Conservation (phyloP, 1,140 invertebrate species). For the Trialeurodes vaporariorum region DNA sequence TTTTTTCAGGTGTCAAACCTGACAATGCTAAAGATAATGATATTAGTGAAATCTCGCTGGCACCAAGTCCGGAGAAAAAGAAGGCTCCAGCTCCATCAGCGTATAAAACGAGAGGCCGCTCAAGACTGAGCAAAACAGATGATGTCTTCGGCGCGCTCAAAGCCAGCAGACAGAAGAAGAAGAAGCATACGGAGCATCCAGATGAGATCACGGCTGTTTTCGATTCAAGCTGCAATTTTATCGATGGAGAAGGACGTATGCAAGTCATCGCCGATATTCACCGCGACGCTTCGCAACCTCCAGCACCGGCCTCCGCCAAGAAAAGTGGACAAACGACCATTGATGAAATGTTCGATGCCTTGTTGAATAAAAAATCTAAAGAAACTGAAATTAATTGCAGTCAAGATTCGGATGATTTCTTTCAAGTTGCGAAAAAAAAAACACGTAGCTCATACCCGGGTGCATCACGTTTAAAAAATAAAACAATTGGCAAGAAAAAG, state of each 20-base stretch:
- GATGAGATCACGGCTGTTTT: neutral
- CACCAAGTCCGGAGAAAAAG: neutral
- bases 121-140: neutral
- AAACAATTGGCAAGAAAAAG: neutral
- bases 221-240: neutral
- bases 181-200: neutral
- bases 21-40: neutral
- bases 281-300: neutral
- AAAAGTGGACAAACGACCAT: neutral
- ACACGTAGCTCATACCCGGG: neutral
- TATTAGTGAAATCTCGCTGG: neutral
- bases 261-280: neutral
- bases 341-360: neutral
- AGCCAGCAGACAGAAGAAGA: neutral
- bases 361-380: neutral
- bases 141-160: neutral
- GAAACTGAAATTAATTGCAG: neutral
- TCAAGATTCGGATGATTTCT: neutral
- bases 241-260: neutral
- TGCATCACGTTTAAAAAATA: neutral
- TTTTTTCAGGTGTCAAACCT: neutral
- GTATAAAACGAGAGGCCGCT: neutral
- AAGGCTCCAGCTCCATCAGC: no score
- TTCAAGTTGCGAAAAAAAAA: neutral
- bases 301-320: neutral